These are phyloP conservation scores for Drosophila kohkoa DNA, from an alignment of 1,140 invertebrate genomes.

Conservation along the genomic window DNA sequence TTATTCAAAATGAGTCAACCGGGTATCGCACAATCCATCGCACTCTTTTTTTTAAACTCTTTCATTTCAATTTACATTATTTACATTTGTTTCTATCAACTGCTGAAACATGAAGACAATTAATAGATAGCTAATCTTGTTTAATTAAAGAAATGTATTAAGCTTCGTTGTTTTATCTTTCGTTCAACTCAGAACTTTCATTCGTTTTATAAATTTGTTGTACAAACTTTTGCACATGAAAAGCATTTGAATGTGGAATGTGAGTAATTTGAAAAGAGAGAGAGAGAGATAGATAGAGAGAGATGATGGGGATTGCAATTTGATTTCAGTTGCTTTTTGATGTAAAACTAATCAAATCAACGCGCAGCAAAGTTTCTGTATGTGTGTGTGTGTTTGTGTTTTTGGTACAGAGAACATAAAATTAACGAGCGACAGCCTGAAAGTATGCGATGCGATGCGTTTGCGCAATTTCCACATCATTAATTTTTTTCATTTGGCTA, in stretches of 20 bases:
- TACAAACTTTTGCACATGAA: neutral
- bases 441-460: conserved; percentile 50
- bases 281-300: no score
- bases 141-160: no score
- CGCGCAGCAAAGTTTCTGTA: conserved; percentile 4
- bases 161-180: no score
- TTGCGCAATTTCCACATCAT: conserved; percentile 75
- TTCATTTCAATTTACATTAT: no score
- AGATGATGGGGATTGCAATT: conserved; percentile 19
- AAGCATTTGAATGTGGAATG: neutral
- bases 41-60: no score
- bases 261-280: neutral
- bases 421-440: conserved; percentile 47
- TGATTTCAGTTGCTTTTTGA: conserved; percentile 42
- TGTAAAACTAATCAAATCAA: conserved; percentile 61
- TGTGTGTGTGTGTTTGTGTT: conserved; percentile 1
- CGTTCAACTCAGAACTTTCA: no score
- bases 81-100: no score
- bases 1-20: no score
- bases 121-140: no score
- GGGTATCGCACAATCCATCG: no score
- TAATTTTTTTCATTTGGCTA: conserved; percentile 61
- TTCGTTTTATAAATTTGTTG: no score
- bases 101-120: no score
- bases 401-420: conserved; percentile 35